Evolutionary conservation across 2,888 invertebrate genomes (phyloP), one percentile per base, ranked within the genome.

Genomic region (Ennomos fuscantarius): DNA sequence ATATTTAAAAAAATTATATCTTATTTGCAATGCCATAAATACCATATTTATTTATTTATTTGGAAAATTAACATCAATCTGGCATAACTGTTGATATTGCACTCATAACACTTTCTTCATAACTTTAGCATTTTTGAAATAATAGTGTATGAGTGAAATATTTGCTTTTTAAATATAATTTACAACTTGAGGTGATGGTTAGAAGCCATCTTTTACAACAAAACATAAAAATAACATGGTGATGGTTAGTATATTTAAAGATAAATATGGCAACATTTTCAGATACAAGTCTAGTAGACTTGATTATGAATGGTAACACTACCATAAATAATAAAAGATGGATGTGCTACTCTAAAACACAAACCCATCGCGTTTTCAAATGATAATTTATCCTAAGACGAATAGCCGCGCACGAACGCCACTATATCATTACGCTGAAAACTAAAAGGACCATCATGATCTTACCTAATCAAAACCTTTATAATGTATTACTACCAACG

Each of bases 221-320:
- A 69, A 65, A 74, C 60, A 64, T 73, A 62, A 46, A 67, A 72
- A 57, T 76, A 73, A 74, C 69, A 72, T 68, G 83, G 84, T 84
- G 81, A 49, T 72, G 83, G 83, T 70, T 65, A 65, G 65, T 55
- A 61, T 62, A 66, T 62, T 52, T 43, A 49, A 55, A 55, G 51
- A 63, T 69, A 55, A 57, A 76, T 78, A 70, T 82, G 78, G 81
- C 75, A 83, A 81, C 76, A 56, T 41, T 39, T 9, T 15, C 5
- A 13, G 1, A 36, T 8, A 36, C 1, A 11, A 11, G 11, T n/a
- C 6, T 15, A 40, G 9, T 40, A 9, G n/a, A n/a, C n/a, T n/a
- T n/a, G n/a, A n/a, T n/a, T n/a, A n/a, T n/a, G n/a, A n/a, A n/a
- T n/a, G n/a, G n/a, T n/a, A n/a, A n/a, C n/a, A n/a, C 9, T 40